Percentiles rank a stretch among this genome's conserved stretches.
phyloP scores from a whole-genome alignment of 2,888 invertebrate genomes.

The Hetaerina titia region DNA sequence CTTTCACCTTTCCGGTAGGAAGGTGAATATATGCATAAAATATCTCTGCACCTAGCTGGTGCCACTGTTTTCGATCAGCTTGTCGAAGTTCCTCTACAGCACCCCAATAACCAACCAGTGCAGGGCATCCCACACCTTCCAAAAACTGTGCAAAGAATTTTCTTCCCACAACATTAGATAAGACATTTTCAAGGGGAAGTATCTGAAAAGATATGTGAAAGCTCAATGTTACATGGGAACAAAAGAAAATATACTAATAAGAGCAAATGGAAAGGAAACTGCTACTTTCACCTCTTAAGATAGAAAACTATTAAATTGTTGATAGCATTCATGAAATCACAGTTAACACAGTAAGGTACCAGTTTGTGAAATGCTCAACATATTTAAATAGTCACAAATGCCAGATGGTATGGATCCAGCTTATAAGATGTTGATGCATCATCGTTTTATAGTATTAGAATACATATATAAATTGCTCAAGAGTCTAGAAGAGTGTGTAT shows the following conservation, averaged over 20 bases:
- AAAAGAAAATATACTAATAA: not conserved
- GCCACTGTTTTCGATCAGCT: slow-evolving; percentile 87
- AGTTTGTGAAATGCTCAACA: no score
- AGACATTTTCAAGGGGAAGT: slow-evolving; percentile 85
- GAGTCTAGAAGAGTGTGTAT: no score
- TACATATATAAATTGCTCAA: no score
- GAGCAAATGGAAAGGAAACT: not conserved
- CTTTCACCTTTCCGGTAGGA: slow-evolving; percentile 89
- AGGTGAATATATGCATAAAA: slow-evolving; percentile 93
- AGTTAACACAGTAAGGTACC: not conserved
- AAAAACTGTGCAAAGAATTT: slow-evolving; percentile 89
- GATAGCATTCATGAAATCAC: not conserved
- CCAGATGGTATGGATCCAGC: no score
- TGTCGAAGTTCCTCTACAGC: slow-evolving; percentile 91
- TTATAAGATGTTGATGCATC: no score
- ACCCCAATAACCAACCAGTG: slow-evolving; percentile 91
- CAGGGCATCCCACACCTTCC: slow-evolving; percentile 90
- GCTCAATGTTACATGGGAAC: not conserved
- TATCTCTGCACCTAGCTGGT: slow-evolving; percentile 94
- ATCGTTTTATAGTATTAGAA: no score
- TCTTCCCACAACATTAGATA: slow-evolving; percentile 89
- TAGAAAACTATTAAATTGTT: not conserved
- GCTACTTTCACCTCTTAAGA: no score
- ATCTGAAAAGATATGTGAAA: slow-evolving; percentile 78
- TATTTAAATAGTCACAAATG: no score